phyloP scores from a whole-genome alignment of 2,888 invertebrate genomes.

The Protodeltote pygarga region DNA sequence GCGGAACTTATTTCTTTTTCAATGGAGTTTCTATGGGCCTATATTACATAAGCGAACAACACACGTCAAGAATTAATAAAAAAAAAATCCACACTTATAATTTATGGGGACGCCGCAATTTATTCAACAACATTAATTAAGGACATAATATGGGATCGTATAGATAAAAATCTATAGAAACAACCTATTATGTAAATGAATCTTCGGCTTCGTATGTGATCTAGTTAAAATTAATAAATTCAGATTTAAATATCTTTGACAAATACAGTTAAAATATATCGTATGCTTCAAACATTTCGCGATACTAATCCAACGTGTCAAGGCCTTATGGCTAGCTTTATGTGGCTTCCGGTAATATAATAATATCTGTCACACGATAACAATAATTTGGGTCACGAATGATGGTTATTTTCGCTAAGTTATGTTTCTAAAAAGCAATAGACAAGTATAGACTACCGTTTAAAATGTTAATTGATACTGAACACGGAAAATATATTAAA shows the following conservation, averaged over 20 bases:
- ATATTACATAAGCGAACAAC: conserved; percentile 1
- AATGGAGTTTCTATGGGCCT: conserved; percentile 4
- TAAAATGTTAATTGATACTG: conserved; percentile 18
- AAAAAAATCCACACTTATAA: not conserved
- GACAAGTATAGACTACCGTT: not conserved
- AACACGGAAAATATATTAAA: conserved; percentile 9
- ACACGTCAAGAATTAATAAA: not conserved
- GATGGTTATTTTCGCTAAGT: conserved; percentile 4
- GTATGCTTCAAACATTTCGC: conserved; percentile 3
- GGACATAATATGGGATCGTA: conserved; percentile 4
- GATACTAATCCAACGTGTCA: conserved; percentile 27
- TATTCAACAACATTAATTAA: conserved; percentile 21
- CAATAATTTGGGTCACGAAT: conserved; percentile 13
- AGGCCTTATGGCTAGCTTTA: conserved; percentile 17
- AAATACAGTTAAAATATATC: conserved; percentile 10
- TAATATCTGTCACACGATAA: conserved; percentile 19
- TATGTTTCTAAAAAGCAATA: conserved; percentile 7
- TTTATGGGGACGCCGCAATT: conserved; percentile 11
- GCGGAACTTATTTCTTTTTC: not conserved
- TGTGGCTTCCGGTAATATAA: conserved; percentile 34
- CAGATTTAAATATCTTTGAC: conserved; percentile 12
- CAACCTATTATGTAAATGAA: conserved; percentile 12
- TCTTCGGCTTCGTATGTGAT: not conserved
- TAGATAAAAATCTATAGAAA: not conserved
- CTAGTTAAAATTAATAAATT: conserved; percentile 3